phyloP scores from a whole-genome alignment of 2,797 vertebrate genomes.

The Pelodytes ibericus region DNA sequence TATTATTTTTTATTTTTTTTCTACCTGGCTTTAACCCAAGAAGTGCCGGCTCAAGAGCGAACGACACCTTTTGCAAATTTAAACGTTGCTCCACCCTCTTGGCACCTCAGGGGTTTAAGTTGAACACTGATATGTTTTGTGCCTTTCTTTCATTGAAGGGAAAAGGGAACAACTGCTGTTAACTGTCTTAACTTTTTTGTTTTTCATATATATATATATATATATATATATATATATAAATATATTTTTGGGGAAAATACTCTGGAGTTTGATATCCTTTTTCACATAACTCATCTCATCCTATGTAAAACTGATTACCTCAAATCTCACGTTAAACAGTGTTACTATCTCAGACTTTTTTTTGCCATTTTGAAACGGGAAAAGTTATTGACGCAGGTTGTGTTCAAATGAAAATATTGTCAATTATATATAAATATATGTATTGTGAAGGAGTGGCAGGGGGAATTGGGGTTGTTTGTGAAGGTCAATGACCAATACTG shows the following conservation, averaged over 20 bases:
- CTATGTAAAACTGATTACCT: conserved; percentile 88
- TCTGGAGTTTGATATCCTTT: neutral
- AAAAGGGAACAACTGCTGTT: conserved; percentile 78
- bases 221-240: neutral
- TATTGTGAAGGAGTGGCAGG: conserved; percentile 69
- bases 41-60: neutral
- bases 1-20: conserved; percentile 10
- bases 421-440: conserved; percentile 1
- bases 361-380: conserved; percentile 14
- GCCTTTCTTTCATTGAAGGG: conserved; percentile 74
- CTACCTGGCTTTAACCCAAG: conserved; percentile 36
- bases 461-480: too few species aligned
- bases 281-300: conserved; percentile 51
- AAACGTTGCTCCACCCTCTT: neutral
- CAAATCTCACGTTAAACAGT: conserved; percentile 80
- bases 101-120: neutral
- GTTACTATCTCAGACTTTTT: conserved; percentile 72
- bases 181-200: conserved; percentile 59
- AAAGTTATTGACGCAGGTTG: neutral
- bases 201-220: conserved; percentile 56
- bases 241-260: conserved; percentile 4
- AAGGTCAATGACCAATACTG: too few species aligned
- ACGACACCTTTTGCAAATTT: neutral
- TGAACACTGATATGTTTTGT: conserved; percentile 61
- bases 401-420: too few species aligned